phyloP scores from a whole-genome alignment of 2,797 vertebrate species.

The Sardinella longiceps region DNA sequence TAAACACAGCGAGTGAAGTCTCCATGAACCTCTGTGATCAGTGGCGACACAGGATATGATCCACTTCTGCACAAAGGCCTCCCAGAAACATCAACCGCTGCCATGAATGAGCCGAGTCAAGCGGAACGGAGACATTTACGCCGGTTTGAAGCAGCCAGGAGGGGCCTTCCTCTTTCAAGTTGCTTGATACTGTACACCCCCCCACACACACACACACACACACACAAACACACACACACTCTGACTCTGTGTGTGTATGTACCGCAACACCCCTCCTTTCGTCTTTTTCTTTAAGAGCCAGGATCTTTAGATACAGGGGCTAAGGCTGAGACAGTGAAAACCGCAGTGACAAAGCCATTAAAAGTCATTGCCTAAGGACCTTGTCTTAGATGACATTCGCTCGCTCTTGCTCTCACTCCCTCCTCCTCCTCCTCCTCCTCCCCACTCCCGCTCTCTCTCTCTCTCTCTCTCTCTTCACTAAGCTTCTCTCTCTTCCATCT shows the following conservation, averaged over 20 bases:
- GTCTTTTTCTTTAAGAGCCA: slow-evolving; percentile 25
- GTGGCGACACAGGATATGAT: slow-evolving; percentile 40
- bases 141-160: slow-evolving; percentile 38
- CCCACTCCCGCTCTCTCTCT: not conserved
- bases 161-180: slow-evolving; percentile 34
- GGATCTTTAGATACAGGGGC: slow-evolving; percentile 34
- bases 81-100: slow-evolving; percentile 31
- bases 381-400: slow-evolving; percentile 29
- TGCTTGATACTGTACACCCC: not conserved
- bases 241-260: not conserved
- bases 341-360: slow-evolving; percentile 47
- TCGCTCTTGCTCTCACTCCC: not conserved
- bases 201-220: not conserved
- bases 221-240: not conserved
- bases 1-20: not conserved
- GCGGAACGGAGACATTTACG: slow-evolving; percentile 47
- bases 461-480: not conserved
- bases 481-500: not conserved
- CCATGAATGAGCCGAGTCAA: slow-evolving; percentile 40
- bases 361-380: slow-evolving; percentile 43
- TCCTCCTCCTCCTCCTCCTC: not conserved
- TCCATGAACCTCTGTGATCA: not conserved
- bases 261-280: not conserved
- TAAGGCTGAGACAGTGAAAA: slow-evolving; percentile 38
- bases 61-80: slow-evolving; percentile 39